Conservation (phyloP, 2,888 invertebrate genomes). For the Ypsolopha sequella region DNA sequence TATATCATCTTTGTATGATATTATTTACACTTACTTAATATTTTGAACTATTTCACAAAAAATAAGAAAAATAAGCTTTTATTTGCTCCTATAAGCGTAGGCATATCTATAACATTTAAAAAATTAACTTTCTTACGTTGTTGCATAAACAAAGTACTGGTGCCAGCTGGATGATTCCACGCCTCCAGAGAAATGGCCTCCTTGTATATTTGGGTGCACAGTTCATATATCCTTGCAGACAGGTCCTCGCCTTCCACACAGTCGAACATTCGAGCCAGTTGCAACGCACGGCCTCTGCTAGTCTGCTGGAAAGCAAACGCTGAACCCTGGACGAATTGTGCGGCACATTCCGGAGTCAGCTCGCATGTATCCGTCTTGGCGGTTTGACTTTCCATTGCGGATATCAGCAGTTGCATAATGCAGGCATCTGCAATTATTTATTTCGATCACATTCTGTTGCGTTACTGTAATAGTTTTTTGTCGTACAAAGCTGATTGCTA, state of each 20-base stretch:
- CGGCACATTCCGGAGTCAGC: slow-evolving; percentile 43
- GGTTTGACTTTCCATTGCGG: slow-evolving; percentile 56
- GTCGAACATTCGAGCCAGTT: slow-evolving; percentile 45
- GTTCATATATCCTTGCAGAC: slow-evolving; percentile 50
- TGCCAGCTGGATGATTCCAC: slow-evolving; percentile 58
- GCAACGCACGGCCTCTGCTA: slow-evolving; percentile 41
- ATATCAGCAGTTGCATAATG: slow-evolving; percentile 57
- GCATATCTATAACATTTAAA: too few relatives aligned
- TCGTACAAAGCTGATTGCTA: too few relatives aligned
- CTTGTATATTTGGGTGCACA: slow-evolving; percentile 58
- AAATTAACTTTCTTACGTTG: slow-evolving; percentile 43
- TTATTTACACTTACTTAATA: too few relatives aligned
- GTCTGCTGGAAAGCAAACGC: slow-evolving; percentile 57
- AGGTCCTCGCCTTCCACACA: slow-evolving; percentile 52
- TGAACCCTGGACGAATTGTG: slow-evolving; percentile 49
- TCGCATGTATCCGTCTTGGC: slow-evolving; percentile 47
- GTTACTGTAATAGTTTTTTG: not conserved
- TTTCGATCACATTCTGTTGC: not conserved
- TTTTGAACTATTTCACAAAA: too few relatives aligned
- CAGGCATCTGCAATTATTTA: slow-evolving; percentile 41
- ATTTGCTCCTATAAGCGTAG: too few relatives aligned
- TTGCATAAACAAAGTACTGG: slow-evolving; percentile 55
- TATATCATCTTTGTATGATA: too few relatives aligned
- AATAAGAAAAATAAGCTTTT: too few relatives aligned
- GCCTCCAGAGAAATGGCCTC: slow-evolving; percentile 57